Evolutionary conservation across 2,888 invertebrate genomes (phyloP).

Genomic region (Synanthedon formicaeformis): DNA sequence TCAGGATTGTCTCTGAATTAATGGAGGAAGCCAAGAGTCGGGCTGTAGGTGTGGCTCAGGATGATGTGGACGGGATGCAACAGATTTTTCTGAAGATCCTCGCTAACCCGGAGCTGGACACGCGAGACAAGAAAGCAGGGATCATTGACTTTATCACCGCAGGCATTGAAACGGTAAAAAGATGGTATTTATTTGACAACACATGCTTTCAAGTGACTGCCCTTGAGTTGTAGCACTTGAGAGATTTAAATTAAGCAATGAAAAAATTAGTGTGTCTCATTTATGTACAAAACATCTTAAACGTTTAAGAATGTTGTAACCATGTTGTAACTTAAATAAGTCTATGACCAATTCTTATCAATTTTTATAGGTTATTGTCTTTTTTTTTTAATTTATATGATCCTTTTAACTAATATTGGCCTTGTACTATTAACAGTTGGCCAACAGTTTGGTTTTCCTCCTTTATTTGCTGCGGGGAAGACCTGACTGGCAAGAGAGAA

Average conservation of each 20-base stretch:
- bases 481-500: slow-evolving; percentile 73
- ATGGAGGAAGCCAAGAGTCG: slow-evolving; percentile 76
- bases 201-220: too few species aligned
- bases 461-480: slow-evolving; percentile 80
- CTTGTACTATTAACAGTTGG: slow-evolving; percentile 64
- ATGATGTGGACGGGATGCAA: slow-evolving; percentile 65
- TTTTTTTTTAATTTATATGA: too few species aligned
- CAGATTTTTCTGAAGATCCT: slow-evolving; percentile 83
- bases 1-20: slow-evolving; percentile 82
- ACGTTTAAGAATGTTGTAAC: too few species aligned
- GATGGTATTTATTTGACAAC: too few species aligned
- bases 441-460: slow-evolving; percentile 84
- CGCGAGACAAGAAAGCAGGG: slow-evolving; percentile 85
- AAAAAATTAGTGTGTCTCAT: too few species aligned
- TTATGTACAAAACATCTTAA: too few species aligned
- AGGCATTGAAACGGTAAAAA: slow-evolving; percentile 83
- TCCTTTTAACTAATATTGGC: too few species aligned
- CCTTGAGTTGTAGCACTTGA: too few species aligned
- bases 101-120: slow-evolving; percentile 77
- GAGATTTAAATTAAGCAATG: too few species aligned
- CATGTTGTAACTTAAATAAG: too few species aligned
- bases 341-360: too few species aligned
- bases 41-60: slow-evolving; percentile 64
- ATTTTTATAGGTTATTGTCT: too few species aligned
- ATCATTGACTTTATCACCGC: slow-evolving; percentile 89